These are phyloP conservation scores for Kryptolebias marmoratus DNA, from an alignment of 2,113 vertebrate genomes.

Conservation along the genomic window DNA sequence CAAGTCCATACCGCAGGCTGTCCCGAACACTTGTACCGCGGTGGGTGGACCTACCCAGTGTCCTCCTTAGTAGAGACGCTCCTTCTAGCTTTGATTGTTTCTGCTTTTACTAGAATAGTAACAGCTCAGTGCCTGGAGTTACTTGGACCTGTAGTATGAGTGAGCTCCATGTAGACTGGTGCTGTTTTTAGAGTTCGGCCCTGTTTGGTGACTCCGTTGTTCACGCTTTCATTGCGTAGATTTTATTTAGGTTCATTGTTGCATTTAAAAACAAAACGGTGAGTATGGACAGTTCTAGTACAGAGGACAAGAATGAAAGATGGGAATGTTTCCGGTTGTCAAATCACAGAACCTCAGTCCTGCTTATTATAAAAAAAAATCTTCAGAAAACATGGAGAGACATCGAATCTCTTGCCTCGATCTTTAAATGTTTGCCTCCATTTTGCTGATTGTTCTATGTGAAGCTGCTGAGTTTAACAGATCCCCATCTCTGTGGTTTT, in stretches of 20 bases:
- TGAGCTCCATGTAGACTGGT: constrained; percentile 8
- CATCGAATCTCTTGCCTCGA: not conserved
- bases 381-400: not conserved
- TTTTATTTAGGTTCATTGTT: too few relatives aligned
- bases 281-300: too few relatives aligned
- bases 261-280: too few relatives aligned
- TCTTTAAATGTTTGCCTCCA: not conserved
- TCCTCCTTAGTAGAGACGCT: constrained; percentile 48
- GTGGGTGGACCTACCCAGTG: constrained; percentile 73
- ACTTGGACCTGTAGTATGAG: constrained; percentile 29
- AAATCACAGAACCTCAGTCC: not conserved
- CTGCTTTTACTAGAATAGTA: constrained; percentile 28
- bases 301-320: not conserved
- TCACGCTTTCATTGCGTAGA: too few relatives aligned
- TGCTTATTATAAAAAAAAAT: not conserved
- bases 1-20: constrained; percentile 71
- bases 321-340: not conserved
- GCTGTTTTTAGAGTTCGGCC: constrained; percentile 12
- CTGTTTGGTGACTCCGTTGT: not conserved
- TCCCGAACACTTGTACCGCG: constrained; percentile 76
- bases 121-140: constrained; percentile 2
- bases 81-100: constrained; percentile 24
- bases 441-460: not conserved
- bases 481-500: constrained; percentile 41
- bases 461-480: constrained; percentile 5